Evolutionary conservation across 2,113 vertebrate species (phyloP), one percentile per base, ranked within the genome.

Genomic region (Dunckerocampus dactyliophorus): DNA sequence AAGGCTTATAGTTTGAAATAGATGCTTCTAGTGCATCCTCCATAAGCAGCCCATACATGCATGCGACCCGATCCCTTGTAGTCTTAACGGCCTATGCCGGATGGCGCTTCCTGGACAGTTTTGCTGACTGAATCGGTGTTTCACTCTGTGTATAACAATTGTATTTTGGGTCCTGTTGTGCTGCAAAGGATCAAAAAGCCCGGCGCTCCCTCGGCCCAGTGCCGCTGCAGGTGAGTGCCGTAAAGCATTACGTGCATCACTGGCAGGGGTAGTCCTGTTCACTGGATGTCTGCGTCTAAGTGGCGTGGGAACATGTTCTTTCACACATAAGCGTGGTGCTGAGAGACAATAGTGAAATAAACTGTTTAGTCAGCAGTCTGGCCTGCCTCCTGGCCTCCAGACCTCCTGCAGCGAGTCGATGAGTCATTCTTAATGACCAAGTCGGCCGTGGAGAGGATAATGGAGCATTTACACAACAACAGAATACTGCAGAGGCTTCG

Each of bases 171-270:
- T 85, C 87, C 80, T 80, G 84, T 77, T 91, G 90, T 92, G 90
- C 91, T 91, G 87, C 91, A 82, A 95, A 97, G 95, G 92, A 89
- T 89, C 91, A 89, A 95, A 95, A 92, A 96, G 93, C 81, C 94
- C 93, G 17, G 92, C 92, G 71, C 88, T 93, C 53, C 75, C 92
- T 83, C 91, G 92, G 60, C 89, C 91, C 72, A 93, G 93, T 60
- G 79, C 90, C 85, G 88, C 91, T 88, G 89, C 92, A 76, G 90
- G 91, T 92, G 77, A 90, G 90, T 88, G 57, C 24, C 62, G 43
- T 20, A 47, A 39, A 66, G 65, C 54, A 69, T 43, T 22, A 58
- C 15, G 9, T 42, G 39, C 39, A 13, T 39, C 46, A 45, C 8
- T 37, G 75, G 69, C 59, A 46, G 60, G 5, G 31, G 7, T 34